Evolutionary conservation across 2,888 invertebrate genomes (phyloP).

Genomic region (Clistopyga incitator): DNA sequence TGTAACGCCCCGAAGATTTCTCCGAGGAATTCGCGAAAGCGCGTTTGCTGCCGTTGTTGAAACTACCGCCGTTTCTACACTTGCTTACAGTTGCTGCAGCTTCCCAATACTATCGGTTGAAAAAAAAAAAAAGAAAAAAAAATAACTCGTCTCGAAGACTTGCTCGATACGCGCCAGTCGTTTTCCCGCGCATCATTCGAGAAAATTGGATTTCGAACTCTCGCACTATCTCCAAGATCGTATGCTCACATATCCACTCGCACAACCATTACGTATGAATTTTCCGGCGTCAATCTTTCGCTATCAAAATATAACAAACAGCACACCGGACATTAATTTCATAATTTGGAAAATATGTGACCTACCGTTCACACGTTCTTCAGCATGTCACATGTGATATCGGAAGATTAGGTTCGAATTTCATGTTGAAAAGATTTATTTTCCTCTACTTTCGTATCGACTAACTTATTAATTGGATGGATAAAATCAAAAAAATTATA

Average conservation of each 20-base stretch:
- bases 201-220: constrained; percentile 76
- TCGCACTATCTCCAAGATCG: constrained; percentile 45
- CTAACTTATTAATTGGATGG: too few relatives aligned
- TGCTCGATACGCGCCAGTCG: constrained; percentile 70
- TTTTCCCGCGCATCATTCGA: constrained; percentile 76
- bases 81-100: constrained; percentile 21
- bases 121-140: constrained; percentile 37
- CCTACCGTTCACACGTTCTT: too few relatives aligned
- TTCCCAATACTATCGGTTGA: neutral
- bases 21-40: constrained; percentile 79
- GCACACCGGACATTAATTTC: neutral
- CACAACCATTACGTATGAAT: constrained; percentile 37
- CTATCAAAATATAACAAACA: neutral
- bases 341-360: too few relatives aligned
- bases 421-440: too few relatives aligned
- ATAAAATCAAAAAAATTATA: too few relatives aligned
- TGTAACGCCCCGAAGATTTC: constrained; percentile 83
- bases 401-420: too few relatives aligned
- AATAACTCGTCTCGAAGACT: constrained; percentile 53
- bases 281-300: neutral
- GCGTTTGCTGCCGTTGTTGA: constrained; percentile 41
- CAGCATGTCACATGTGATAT: too few relatives aligned
- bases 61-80: constrained; percentile 29
- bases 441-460: too few relatives aligned
- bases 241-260: constrained; percentile 29